Evolutionary conservation across 2,888 invertebrate genomes (phyloP), one percentile per base, ranked within the genome.

Genomic region (Phyllotreta cruciferae): DNA sequence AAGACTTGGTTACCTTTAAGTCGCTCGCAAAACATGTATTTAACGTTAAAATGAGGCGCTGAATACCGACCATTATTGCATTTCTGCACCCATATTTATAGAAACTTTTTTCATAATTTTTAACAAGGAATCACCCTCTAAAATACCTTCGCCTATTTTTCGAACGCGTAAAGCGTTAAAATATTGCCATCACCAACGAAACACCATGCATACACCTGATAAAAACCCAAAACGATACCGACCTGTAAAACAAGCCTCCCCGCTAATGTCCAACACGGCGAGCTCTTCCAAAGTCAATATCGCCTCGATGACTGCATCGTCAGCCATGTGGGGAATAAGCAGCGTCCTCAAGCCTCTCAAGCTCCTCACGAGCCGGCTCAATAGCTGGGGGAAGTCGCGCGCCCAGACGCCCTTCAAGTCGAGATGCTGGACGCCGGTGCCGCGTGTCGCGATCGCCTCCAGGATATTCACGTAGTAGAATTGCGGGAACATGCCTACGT

Each of bases 351-450:
- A 77, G 72, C 86, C 82, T n/a, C 81, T 82, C 50, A 88, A 82
- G 70, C 86, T 86, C 70, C 84, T 83, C 6, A 90, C 82, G 35
- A 89, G 78, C 35, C 86, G 82, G 66, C 85, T 86, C 81, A 90
- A 83, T 8, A 87, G 83, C 61, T 84, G 80, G 73, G 89, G 83
- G 71, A 88, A 86, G 67, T 90, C 89, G 77, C 88, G 87, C 44
- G 88, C 87, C 90, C 90, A 90, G 37, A 90, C 87, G 9, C 90
- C 90, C 81, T 89, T 90, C 61, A 90, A 80, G 79, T 90, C 89
- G 56, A 90, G 83, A 54, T 80, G 78, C 47, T 86, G 85, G 69
- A 90, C 74, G 36, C 88, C 87, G 6, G 82, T 84, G 6, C 90
- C 90, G 78, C 87, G 87, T 14, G 84, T 84, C 4, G 83, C 82